Percentiles rank a stretch among this genome's conserved stretches.
Conservation (phyloP, 1,140 invertebrate genomes). For the Spodoptera litura region DNA sequence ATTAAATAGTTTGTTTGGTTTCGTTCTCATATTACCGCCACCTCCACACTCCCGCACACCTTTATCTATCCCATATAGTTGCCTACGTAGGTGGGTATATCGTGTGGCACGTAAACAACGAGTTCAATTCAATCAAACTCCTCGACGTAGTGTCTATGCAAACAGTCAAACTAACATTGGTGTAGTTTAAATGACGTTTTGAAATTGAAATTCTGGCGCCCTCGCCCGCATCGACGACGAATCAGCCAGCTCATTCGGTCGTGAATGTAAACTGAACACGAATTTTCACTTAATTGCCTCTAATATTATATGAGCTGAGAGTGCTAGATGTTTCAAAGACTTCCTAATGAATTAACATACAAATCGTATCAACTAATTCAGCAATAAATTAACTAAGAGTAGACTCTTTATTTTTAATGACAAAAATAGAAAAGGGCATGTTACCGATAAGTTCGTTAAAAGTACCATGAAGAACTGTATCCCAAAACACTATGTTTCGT, state of each 20-base stretch:
- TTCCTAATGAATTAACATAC: too few relatives aligned
- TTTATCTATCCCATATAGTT: slow-evolving; percentile 33
- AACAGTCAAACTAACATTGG: slow-evolving; percentile 62
- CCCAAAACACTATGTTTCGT: neutral
- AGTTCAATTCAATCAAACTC: slow-evolving; percentile 60
- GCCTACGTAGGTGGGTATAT: slow-evolving; percentile 26
- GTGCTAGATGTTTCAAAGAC: neutral
- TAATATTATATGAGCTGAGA: slow-evolving; percentile 23
- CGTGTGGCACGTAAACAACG: slow-evolving; percentile 53
- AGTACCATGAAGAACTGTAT: neutral
- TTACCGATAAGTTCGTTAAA: too few relatives aligned
- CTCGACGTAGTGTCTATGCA: slow-evolving; percentile 53
- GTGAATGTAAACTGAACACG: slow-evolving; percentile 41
- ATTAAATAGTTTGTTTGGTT: slow-evolving; percentile 33
- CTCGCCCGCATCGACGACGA: slow-evolving; percentile 36
- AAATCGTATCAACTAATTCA: too few relatives aligned
- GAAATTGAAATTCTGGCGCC: slow-evolving; percentile 61
- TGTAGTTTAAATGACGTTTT: slow-evolving; percentile 63
- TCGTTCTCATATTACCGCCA: slow-evolving; percentile 34
- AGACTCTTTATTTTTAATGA: too few relatives aligned
- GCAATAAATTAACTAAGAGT: too few relatives aligned
- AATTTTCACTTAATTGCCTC: slow-evolving; percentile 52
- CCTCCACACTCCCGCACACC: slow-evolving; percentile 5
- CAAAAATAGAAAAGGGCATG: too few relatives aligned
- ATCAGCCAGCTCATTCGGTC: slow-evolving; percentile 53